These are phyloP conservation scores for Hemistola chrysoprasaria DNA, from an alignment of 2,888 invertebrate species.

Conservation along the genomic window DNA sequence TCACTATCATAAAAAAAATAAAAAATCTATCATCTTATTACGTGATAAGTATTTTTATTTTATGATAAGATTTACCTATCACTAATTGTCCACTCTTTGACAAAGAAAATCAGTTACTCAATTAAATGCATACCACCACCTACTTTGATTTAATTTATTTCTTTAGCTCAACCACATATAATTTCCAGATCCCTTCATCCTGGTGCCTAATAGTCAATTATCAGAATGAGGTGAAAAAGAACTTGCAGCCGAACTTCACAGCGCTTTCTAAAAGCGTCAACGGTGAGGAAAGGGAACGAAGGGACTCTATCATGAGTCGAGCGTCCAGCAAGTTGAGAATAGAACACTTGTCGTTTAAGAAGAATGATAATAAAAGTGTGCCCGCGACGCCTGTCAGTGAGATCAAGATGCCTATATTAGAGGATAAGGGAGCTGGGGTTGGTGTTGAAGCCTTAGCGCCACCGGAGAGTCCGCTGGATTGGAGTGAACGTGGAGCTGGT, in stretches of 20 bases:
- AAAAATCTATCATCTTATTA: no score
- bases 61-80: no score
- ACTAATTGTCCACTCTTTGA: no score
- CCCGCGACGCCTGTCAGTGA: slow-evolving; percentile 53
- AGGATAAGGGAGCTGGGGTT: slow-evolving; percentile 44
- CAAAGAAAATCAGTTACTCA: no score
- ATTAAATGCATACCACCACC: no score
- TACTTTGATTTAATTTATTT: no score
- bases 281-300: slow-evolving; percentile 62
- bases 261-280: slow-evolving; percentile 65
- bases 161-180: no score
- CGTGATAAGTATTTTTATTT: no score
- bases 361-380: slow-evolving; percentile 8
- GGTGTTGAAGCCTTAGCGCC: slow-evolving; percentile 49
- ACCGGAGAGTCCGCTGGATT: slow-evolving; percentile 82
- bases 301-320: slow-evolving; percentile 73
- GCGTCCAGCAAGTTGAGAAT: slow-evolving; percentile 72
- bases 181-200: slow-evolving; percentile 86
- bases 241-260: slow-evolving; percentile 70
- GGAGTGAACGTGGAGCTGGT: slow-evolving; percentile 88
- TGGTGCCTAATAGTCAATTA: slow-evolving; percentile 88
- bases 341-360: slow-evolving; percentile 68
- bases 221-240: slow-evolving; percentile 75
- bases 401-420: slow-evolving; percentile 39
- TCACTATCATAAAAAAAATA: no score